Conservation (phyloP, 2,113 vertebrate genomes). For the Amphilophus citrinellus region DNA sequence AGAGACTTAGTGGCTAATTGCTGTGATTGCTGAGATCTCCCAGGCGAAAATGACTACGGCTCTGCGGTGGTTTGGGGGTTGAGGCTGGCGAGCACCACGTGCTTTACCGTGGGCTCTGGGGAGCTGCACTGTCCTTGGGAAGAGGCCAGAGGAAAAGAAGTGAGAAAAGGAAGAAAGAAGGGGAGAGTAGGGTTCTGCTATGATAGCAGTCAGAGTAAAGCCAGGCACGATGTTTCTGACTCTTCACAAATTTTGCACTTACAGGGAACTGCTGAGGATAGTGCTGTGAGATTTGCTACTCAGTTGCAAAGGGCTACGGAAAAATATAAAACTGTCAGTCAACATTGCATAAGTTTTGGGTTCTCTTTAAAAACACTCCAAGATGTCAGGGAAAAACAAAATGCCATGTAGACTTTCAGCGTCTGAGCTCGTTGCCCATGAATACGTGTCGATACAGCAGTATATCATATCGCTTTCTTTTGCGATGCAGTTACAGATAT, state of each 20-base stretch:
- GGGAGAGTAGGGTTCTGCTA: slow-evolving; percentile 25
- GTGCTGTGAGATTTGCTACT: not conserved
- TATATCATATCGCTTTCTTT: not conserved
- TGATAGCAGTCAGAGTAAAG: slow-evolving; percentile 43
- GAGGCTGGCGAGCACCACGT: slow-evolving; percentile 66
- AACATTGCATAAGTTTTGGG: not conserved
- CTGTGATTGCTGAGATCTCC: slow-evolving; percentile 81
- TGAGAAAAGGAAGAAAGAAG: slow-evolving; percentile 36
- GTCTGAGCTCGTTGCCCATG: not conserved
- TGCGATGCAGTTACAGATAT: not conserved
- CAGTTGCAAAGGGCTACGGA: not conserved
- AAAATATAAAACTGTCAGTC: not conserved
- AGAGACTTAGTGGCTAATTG: slow-evolving; percentile 85
- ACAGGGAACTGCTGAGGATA: not conserved
- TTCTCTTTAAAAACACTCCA: not conserved
- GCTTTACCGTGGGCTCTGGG: slow-evolving; percentile 60
- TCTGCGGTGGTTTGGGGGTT: slow-evolving; percentile 73
- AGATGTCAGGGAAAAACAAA: not conserved
- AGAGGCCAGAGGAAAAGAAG: slow-evolving; percentile 69
- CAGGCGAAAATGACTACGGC: slow-evolving; percentile 69
- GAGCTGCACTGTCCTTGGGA: slow-evolving; percentile 79
- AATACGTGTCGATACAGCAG: not conserved
- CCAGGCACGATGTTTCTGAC: not conserved
- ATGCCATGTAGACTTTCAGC: not conserved
- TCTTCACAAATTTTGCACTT: not conserved